Base-by-base conservation (phyloP, 2,888 invertebrate genomes). In the Sphaerophoria rueppellii region DNA sequence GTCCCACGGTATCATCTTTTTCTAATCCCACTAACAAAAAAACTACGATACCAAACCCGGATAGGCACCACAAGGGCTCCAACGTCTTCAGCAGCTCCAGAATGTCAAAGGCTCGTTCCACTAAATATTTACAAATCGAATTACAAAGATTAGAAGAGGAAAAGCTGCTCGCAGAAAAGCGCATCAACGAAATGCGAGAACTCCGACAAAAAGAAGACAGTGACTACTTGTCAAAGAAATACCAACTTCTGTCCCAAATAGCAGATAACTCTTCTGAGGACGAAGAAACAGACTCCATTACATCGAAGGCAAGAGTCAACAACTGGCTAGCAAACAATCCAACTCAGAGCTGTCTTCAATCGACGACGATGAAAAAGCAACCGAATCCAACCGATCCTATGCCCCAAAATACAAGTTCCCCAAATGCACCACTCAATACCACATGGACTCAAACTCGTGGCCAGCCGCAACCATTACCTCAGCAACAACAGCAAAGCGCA, bases 241-340 rank as follows among this genome's bases (percentile, higher is more conserved):
- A 58, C 37, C 37, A 40, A 58, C 58, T 58, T 58, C 11, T 58
- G n/a, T 58, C 58, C 2, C 37, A 58, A 58, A 58, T 58, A 37
- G 58, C 37, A 9, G 58, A 58, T 35, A 35, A 14, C 14, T 37
- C 58, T 9, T 58, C 58, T 1, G 58, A 16, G 2, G 37, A 35
- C 7, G 58, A 57, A n/a, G 55, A 37, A 7, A 34, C 4, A n/a
- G 57, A 9, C 7, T 16, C 37, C 14, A n/a, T 7, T 37, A 40
- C 4, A 9, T 37, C 58, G 6, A 58, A 9, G 9, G 2, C 16
- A 16, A 58, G 16, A 35, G 58, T 37, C 58, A 58, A 58, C 16
- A 9, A 43, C 43, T 43, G 43, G 43, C 43, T 43, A 43, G 14
- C 50, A 50, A 50, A 50, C 14, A 9, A 50, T 50, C 50, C 50